Conservation (phyloP, 2,888 invertebrate species). For the Sphecodes monilicornis region DNA sequence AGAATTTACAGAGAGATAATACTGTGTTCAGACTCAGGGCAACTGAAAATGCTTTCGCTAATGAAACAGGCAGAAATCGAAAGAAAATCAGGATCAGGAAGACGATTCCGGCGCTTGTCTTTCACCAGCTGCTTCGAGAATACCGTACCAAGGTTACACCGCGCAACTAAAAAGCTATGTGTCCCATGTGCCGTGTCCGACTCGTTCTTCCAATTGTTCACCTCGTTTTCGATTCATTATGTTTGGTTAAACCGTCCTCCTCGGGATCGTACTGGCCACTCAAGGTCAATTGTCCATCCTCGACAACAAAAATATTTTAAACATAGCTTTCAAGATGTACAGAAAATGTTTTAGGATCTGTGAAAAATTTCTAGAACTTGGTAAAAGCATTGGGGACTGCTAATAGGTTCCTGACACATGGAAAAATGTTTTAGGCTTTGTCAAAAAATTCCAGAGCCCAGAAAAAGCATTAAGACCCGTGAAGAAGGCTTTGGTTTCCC, state of each 20-base stretch:
- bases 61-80: neutral
- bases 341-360: neutral
- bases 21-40: neutral
- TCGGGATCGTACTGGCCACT: neutral
- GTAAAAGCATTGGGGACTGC: no score
- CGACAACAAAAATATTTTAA: neutral
- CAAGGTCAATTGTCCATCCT: neutral
- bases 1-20: neutral
- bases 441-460: no score
- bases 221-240: neutral
- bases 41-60: neutral
- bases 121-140: neutral
- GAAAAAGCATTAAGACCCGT: no score
- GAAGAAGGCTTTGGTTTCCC: no score
- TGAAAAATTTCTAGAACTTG: neutral
- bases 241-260: neutral
- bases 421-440: no score
- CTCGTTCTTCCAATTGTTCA: neutral
- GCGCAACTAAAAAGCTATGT: conserved; percentile 25
- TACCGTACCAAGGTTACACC: conserved; percentile 34
- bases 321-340: neutral
- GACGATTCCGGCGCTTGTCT: conserved; percentile 17
- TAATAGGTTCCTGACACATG: no score
- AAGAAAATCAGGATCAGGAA: conserved; percentile 4
- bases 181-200: conserved; percentile 12